Conservation (phyloP, 2,113 vertebrate species). For the Naja naja region DNA sequence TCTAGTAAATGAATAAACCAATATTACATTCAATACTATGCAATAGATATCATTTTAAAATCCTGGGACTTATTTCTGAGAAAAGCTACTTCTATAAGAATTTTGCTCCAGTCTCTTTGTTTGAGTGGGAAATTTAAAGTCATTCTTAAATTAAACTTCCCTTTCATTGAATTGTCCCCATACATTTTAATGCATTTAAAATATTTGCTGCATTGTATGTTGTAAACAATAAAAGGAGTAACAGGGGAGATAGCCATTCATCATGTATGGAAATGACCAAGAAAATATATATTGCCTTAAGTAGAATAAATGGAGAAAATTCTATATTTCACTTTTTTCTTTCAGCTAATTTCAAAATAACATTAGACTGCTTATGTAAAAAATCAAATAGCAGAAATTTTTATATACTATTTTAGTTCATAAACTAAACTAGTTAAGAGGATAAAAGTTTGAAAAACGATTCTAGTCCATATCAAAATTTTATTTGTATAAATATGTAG, state of each 20-base stretch:
- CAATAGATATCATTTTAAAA: not conserved
- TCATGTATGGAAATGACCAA: not conserved
- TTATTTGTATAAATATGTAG: not conserved
- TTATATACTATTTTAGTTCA: not conserved
- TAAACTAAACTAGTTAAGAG: not conserved
- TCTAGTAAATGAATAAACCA: not conserved
- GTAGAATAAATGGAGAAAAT: not conserved
- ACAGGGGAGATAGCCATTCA: not conserved
- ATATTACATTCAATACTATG: not conserved
- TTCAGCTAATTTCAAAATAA: not conserved
- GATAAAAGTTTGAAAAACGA: not conserved
- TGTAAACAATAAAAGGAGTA: not conserved
- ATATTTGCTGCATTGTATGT: not conserved
- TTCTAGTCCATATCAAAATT: not conserved
- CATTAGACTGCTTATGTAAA: not conserved
- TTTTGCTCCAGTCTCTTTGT: not conserved
- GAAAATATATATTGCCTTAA: not conserved
- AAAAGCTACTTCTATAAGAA: not conserved
- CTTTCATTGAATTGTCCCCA: not conserved
- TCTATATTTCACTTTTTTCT: not conserved
- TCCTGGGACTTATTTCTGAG: not conserved
- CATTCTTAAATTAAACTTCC: not conserved
- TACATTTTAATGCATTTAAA: not conserved
- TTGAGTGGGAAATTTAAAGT: not conserved
- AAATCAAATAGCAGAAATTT: not conserved